Conservation (phyloP, 2,797 vertebrate genomes). For the Helarctos malayanus region DNA sequence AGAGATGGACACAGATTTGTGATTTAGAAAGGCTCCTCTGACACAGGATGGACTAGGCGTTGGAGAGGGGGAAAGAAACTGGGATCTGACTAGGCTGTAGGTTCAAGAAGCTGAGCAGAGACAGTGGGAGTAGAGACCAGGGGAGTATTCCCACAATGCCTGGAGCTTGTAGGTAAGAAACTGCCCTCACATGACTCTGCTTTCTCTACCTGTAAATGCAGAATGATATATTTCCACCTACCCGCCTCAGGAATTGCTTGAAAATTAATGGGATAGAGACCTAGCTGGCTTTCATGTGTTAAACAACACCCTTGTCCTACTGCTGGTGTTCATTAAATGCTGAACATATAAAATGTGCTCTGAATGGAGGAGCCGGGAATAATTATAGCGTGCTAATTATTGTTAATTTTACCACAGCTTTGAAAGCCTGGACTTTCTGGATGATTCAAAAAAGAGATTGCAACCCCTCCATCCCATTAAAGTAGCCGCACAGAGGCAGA, state of each 20-base stretch:
- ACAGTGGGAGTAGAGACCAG: background rate
- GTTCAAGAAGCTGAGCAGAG: background rate
- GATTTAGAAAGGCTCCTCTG: background rate
- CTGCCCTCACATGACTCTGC: background rate
- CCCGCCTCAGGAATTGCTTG: slow-evolving; percentile 46
- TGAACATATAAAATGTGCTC: slow-evolving; percentile 66
- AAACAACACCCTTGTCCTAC: slow-evolving; percentile 54
- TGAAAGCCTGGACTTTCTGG: slow-evolving; percentile 79
- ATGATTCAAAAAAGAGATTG: slow-evolving; percentile 65
- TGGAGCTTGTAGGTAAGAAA: background rate
- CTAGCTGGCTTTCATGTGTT: slow-evolving; percentile 57
- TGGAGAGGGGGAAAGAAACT: background rate
- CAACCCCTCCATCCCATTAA: background rate
- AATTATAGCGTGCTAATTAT: slow-evolving; percentile 81
- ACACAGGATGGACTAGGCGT: background rate
- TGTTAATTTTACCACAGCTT: slow-evolving; percentile 80
- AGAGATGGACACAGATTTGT: background rate
- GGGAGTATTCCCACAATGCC: background rate
- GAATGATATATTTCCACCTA: slow-evolving; percentile 65
- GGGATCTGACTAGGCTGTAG: background rate
- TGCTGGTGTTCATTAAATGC: slow-evolving; percentile 49
- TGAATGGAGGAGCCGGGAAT: slow-evolving; percentile 61
- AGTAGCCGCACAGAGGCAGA: background rate
- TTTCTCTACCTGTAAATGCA: slow-evolving; percentile 44
- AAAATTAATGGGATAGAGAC: slow-evolving; percentile 72